Percentiles rank a stretch among this genome's conserved stretches.
phyloP scores from a whole-genome alignment of 2,888 invertebrate genomes.

The Dryococelus australis region DNA sequence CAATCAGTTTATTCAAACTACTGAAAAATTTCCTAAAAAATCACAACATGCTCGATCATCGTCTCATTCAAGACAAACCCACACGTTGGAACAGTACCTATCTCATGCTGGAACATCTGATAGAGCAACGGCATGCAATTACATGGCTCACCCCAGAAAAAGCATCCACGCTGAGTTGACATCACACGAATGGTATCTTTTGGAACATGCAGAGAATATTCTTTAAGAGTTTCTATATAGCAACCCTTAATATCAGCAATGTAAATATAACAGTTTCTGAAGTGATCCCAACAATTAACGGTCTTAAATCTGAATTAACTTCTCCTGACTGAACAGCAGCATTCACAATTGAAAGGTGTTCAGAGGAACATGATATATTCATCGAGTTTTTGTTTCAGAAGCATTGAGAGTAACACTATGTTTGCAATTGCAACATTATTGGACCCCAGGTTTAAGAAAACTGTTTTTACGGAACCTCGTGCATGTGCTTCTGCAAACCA shows the following conservation, averaged over 20 bases:
- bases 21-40: too few relatives aligned
- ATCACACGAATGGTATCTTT: not conserved
- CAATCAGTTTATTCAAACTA: too few relatives aligned
- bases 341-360: conserved; percentile 21
- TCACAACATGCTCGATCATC: too few relatives aligned
- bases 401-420: conserved; percentile 10
- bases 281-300: conserved; percentile 30
- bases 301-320: not conserved
- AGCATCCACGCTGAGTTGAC: conserved; percentile 31
- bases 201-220: conserved; percentile 21
- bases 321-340: conserved; percentile 19
- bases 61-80: conserved; percentile 28
- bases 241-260: too few relatives aligned
- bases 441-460: conserved; percentile 31
- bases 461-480: conserved; percentile 35
- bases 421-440: conserved; percentile 11
- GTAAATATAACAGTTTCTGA: too few relatives aligned
- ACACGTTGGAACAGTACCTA: too few relatives aligned
- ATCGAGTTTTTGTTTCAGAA: not conserved
- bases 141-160: not conserved
- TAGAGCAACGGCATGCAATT: conserved; percentile 34
- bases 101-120: too few relatives aligned
- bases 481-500: too few relatives aligned
- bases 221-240: conserved; percentile 21
- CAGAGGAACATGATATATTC: conserved; percentile 23